Evolutionary conservation across 1,140 invertebrate species (phyloP).

Genomic region (Thaumetopoea pityocampa): DNA sequence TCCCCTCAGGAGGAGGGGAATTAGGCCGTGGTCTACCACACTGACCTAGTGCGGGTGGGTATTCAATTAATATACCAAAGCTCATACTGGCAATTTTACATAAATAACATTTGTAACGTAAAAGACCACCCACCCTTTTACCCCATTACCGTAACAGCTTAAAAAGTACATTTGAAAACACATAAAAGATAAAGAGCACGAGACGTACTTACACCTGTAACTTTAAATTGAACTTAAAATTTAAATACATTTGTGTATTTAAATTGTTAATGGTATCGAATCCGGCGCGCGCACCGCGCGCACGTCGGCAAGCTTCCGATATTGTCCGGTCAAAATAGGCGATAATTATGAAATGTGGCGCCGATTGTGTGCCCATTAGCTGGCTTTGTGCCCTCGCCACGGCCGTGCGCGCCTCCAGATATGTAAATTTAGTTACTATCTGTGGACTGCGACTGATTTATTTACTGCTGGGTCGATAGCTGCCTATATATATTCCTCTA

Average conservation of each 20-base stretch:
- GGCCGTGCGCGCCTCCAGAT: constrained; percentile 49
- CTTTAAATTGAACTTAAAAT: no score
- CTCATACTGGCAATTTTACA: no score
- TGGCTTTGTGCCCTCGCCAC: constrained; percentile 51
- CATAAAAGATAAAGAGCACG: no score
- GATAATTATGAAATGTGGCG: constrained; percentile 72
- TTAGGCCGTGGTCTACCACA: no score
- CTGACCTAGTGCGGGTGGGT: no score
- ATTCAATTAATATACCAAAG: no score
- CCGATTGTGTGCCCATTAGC: constrained; percentile 67
- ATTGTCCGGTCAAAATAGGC: constrained; percentile 67
- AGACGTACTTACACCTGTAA: no score
- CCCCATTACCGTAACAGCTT: no score
- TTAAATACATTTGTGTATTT: constrained; percentile 4
- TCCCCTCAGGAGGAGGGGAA: no score
- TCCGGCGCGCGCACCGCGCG: constrained; percentile 23
- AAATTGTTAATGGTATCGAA: constrained; percentile 27
- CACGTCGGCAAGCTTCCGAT: constrained; percentile 43
- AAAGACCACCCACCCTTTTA: no score
- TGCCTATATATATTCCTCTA: constrained; percentile 1
- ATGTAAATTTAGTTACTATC: constrained; percentile 45
- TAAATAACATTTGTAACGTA: no score
- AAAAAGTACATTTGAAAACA: no score
- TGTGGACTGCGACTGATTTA: constrained; percentile 13
- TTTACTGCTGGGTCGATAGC: not conserved